Evolutionary conservation across 1,140 invertebrate genomes (phyloP), one percentile per base, ranked within the genome.

Genomic region (Pogonognathellus flavescens): DNA sequence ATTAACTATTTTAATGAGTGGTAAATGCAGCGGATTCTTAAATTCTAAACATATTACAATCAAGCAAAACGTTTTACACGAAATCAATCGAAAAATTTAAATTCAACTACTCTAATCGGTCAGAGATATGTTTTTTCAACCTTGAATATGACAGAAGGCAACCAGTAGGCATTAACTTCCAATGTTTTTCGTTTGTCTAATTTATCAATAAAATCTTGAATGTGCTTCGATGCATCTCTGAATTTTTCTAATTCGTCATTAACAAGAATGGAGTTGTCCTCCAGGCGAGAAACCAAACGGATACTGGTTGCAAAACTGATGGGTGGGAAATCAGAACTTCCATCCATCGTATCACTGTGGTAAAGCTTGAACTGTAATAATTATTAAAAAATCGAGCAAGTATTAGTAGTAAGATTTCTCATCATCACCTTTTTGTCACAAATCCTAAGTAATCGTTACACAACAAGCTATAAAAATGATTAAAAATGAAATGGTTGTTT

Each of bases 151-250:
- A 80, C 50, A 6, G 60, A 25, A 6, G 88, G 88, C 9, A 76
- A 16, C 55, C 50, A 83, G 41, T 88, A 88, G 7, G 84, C 86
- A 72, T 85, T 84, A 9, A 88, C 22, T 57, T 88, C 88, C 11
- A 88, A 41, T 14, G 86, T 57, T 72, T 83, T 84, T 16, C 84
- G 31, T 13, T 80, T 76, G 20, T 88, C 83, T 82, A 83, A 85
- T 10, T 16, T 80, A 18, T 86, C 70, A 0, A 87, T 66, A 50
- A 72, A 88, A 16, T 62, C 57, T 72, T 88, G 86, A 53, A 88
- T 55, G 31, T 16, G 10, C 20, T 16, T 20, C 3, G 87, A n/a
- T 10, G 52, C 59, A 25, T 83, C 20, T 18, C 83, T 9, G 49
- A 31, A 87, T 8, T 62, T 84, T 59, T 86, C 76, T 41, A 88